phyloP scores from a whole-genome alignment of 2,113 vertebrate species.

The Casuarius casuarius region DNA sequence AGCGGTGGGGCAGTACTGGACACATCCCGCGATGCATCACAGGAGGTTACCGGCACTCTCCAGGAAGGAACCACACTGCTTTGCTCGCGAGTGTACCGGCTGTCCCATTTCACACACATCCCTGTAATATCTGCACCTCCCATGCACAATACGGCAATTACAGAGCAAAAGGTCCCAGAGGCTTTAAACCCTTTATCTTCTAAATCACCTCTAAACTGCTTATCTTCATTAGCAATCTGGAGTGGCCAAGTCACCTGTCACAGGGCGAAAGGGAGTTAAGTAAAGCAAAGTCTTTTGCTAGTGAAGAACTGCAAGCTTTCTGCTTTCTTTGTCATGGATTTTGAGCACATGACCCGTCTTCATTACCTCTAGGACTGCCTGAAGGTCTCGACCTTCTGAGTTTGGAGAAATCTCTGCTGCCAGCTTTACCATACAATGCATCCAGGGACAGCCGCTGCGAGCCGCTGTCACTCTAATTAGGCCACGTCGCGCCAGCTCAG shows the following conservation, averaged over 20 bases:
- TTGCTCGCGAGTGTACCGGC: neutral
- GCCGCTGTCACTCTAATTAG: neutral
- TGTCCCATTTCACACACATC: neutral
- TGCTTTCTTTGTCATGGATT: neutral
- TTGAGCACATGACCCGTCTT: fast-evolving
- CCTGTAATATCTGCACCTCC: neutral
- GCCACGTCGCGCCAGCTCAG: neutral
- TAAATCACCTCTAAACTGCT: constrained; percentile 26
- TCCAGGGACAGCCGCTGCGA: neutral
- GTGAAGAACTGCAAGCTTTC: neutral
- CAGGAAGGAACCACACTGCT: fast-evolving
- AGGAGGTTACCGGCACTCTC: neutral
- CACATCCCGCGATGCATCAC: no score
- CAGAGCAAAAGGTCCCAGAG: neutral
- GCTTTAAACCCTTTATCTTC: constrained; percentile 21
- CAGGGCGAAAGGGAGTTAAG: neutral
- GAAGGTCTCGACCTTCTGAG: neutral
- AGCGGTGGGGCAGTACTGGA: neutral
- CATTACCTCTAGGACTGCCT: neutral
- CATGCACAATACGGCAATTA: neutral
- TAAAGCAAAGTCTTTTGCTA: neutral
- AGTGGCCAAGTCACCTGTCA: neutral
- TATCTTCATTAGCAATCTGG: constrained; percentile 14
- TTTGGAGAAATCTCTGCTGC: fast-evolving
- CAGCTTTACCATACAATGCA: neutral